Evolutionary conservation across 2,888 invertebrate genomes (phyloP), one percentile per base, ranked within the genome.

Genomic region (Ochropleura leucogaster): DNA sequence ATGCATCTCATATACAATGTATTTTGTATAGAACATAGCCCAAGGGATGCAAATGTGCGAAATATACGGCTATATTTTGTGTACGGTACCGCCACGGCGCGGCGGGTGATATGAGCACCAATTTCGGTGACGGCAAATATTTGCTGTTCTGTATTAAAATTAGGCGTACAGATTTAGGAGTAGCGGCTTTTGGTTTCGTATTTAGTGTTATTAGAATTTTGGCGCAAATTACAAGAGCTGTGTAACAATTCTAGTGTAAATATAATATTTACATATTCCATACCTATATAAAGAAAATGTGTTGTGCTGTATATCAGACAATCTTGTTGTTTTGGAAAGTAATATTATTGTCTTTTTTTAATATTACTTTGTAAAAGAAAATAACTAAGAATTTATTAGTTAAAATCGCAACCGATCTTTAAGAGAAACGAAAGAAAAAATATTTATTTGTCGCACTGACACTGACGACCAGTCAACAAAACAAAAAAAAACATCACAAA

Each of bases 1-100:
- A 92, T 94, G 93, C 93, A 93, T 83, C 87, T 87, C 87, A 84
- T 87, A 88, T 82, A 89, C 86, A 85, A 82, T 80, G 86, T 87
- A 74, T 76, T 79, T 63, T 75, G 80, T 81, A 80, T 76, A 80
- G 62, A 77, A 76, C 81, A 78, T 80, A 65, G 84, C 87, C 75
- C 65, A 71, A 67, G 84, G 77, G 82, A 74, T 66, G 57, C 49
- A 65, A 83, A 85, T 79, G 59, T 72, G 55, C 0, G 83, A 80
- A 86, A 86, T 87, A 86, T 73, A 89, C 79, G 84, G 82, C n/a
- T n/a, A 64, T 59, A 80, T 79, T 82, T 85, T 82, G 75, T 85
- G 83, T 75, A 72, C 76, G 64, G 20, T 49, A 5, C 49, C 70
- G 67, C 68, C 47, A 77, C 82, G 74, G 63, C 75, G 79, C 79